phyloP scores from a whole-genome alignment of 2,113 vertebrate genomes.

The Dryoscopus gambensis region DNA sequence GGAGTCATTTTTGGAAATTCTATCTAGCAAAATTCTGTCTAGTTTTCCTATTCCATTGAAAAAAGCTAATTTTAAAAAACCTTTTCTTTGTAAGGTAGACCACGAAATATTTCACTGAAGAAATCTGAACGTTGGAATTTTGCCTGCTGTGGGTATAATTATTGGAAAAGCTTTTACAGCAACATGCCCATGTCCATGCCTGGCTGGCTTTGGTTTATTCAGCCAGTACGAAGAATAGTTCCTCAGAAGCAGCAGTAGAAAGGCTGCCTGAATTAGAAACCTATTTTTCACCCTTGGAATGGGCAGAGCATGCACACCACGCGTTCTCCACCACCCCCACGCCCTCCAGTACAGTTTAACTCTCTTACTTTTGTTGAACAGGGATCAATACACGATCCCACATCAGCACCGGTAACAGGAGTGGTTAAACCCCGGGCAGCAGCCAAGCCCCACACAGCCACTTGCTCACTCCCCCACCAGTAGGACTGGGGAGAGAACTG shows the following conservation, averaged over 20 bases:
- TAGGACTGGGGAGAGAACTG: neutral
- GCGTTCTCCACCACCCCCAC: neutral
- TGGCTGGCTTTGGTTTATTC: neutral
- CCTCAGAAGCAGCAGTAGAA: neutral
- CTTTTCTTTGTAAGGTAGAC: neutral
- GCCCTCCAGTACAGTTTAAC: neutral
- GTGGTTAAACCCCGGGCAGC: neutral
- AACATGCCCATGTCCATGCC: neutral
- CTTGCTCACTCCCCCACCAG: neutral
- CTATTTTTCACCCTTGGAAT: neutral
- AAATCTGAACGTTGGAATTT: neutral
- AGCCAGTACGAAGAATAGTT: neutral
- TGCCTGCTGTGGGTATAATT: neutral
- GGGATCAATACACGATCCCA: neutral
- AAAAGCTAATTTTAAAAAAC: neutral
- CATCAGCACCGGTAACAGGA: neutral
- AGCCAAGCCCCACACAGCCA: neutral
- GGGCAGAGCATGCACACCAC: neutral
- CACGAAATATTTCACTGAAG: neutral
- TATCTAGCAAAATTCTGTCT: neutral
- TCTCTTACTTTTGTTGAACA: neutral
- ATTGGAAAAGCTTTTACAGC: neutral
- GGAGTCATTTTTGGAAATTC: neutral
- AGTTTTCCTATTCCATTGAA: neutral
- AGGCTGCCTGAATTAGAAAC: neutral